phyloP scores from a whole-genome alignment of 2,113 vertebrate genomes.

The Clarias magur region DNA sequence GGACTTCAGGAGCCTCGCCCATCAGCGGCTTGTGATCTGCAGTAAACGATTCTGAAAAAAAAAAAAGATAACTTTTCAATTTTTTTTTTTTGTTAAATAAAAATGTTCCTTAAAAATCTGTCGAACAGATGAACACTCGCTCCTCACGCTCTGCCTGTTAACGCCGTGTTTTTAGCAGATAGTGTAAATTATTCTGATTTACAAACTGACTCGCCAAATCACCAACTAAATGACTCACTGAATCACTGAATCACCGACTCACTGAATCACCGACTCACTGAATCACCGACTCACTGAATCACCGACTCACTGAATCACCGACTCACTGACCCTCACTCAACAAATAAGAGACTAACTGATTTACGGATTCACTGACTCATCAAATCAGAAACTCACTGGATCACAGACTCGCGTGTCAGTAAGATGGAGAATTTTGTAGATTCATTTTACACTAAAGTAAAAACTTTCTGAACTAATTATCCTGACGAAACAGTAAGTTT shows the following conservation, averaged over 20 bases:
- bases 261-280: too few relatives aligned
- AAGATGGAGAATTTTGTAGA: background rate
- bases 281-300: background rate
- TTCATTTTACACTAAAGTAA: background rate
- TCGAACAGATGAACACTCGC: background rate
- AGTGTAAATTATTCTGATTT: background rate
- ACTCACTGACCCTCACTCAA: background rate
- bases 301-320: background rate
- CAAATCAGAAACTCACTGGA: too few relatives aligned
- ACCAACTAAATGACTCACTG: background rate
- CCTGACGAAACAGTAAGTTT: background rate
- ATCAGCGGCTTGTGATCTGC: conserved; percentile 95
- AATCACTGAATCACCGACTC: background rate
- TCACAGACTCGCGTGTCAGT: too few relatives aligned
- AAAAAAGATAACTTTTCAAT: background rate
- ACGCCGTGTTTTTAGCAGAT: background rate
- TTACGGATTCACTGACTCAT: too few relatives aligned
- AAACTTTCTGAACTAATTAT: background rate
- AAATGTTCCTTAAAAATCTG: background rate
- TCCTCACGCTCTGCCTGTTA: background rate
- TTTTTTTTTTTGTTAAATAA: background rate
- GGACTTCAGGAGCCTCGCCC: conserved; percentile 91
- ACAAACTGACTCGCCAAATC: background rate
- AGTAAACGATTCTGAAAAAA: conserved; percentile 87
- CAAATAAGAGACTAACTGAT: background rate